Evolutionary conservation across 2,888 invertebrate species (phyloP), one percentile per base, ranked within the genome.

Genomic region (Teleiodes luculella): DNA sequence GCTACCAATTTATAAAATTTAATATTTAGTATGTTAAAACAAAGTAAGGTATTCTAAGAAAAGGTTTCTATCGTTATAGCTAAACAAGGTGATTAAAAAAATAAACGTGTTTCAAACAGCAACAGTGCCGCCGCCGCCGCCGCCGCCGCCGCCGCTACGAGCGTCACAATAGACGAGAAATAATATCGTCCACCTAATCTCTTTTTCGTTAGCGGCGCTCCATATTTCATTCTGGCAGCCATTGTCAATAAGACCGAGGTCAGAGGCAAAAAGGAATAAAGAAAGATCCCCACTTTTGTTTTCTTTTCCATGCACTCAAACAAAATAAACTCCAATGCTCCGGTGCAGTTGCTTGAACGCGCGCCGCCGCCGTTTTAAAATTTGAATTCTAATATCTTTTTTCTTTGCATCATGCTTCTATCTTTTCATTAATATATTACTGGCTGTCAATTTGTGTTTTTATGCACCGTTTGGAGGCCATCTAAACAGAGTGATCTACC

Each of bases 171-270:
- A 74, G 73, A 67, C 59, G 59, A 72, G 68, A 69, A 76, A 74
- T 80, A 83, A 85, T 85, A 84, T 85, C 83, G 76, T 82, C 78
- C 80, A 79, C 78, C 78, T 84, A 86, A 88, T 86, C 86, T 86
- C 79, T 83, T 82, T 86, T 86, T 82, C 80, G 81, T 87, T 83
- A 83, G 76, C 81, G 79, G 74, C 80, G 76, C 81, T 76, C 86
- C 85, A 87, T 89, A 88, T 86, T 87, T 89, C 87, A 88, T 88
- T 80, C 84, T 82, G 86, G 84, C 86, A 86, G 86, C 82, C 80
- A 87, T 89, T 89, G 89, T 88, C 87, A 87, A 86, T 86, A 85
- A 75, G 74, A 78, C 68, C 80, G 80, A 86, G 83, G 87, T 87
- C 87, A 87, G 85, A 82, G 81, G 83, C 84, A 87, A 87, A 87